Evolutionary conservation across 2,888 invertebrate genomes (phyloP).

Genomic region (Pherbina coryleti): DNA sequence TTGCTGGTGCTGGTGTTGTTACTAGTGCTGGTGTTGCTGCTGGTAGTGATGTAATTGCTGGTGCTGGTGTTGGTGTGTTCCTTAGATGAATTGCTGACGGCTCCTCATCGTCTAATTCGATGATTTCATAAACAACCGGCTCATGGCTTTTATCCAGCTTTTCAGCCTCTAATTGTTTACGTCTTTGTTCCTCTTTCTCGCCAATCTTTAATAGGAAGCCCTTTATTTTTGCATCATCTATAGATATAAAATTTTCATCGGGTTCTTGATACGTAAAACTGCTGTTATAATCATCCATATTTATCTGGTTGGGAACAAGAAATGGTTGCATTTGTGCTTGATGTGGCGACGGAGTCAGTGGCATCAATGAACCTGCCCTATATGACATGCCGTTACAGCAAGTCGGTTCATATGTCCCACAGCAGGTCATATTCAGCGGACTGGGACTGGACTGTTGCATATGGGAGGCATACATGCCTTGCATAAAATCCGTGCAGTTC

Average conservation of each 20-base stretch:
- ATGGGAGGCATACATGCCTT: background rate
- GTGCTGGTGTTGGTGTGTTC: conserved; percentile 44
- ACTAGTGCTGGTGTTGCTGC: conserved; percentile 44
- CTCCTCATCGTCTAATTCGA: conserved; percentile 62
- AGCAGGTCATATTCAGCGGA: conserved; percentile 5
- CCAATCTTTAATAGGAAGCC: conserved; percentile 61
- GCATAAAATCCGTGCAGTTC: background rate
- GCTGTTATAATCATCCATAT: conserved; percentile 21
- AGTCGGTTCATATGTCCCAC: conserved; percentile 29
- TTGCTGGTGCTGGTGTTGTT: conserved; percentile 43
- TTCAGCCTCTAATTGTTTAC: conserved; percentile 50
- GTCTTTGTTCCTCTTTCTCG: conserved; percentile 50
- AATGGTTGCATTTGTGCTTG: conserved; percentile 30
- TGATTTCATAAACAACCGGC: conserved; percentile 54
- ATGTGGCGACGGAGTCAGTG: conserved; percentile 31
- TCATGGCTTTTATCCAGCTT: conserved; percentile 21
- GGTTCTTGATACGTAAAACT: conserved; percentile 62
- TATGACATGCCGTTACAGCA: conserved; percentile 43
- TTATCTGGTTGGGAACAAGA: background rate
- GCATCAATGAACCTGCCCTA: conserved; percentile 17
- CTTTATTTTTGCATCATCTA: conserved; percentile 66
- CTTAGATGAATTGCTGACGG: conserved; percentile 40
- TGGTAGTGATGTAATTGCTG: conserved; percentile 41
- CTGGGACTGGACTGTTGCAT: background rate
- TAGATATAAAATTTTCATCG: conserved; percentile 67